Percentiles rank a stretch among this genome's conserved stretches.
Evolutionary conservation across 2,113 vertebrate genomes (phyloP).

Genomic region (Lamprologus lemairii): DNA sequence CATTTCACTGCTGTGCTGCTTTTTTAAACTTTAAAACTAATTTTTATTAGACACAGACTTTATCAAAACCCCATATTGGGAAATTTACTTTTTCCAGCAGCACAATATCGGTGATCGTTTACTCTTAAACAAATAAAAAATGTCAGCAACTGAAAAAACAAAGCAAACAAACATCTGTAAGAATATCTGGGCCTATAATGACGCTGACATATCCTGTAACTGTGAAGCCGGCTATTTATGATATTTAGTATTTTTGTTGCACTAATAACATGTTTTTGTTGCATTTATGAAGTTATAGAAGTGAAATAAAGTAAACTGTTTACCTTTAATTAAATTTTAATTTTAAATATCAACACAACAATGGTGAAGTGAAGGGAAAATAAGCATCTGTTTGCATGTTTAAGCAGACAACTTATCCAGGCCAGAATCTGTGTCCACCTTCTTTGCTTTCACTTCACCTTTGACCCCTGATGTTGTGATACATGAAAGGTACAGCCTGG

Average conservation of each 20-base stretch:
- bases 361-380: not conserved
- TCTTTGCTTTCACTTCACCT: not conserved
- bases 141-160: not conserved
- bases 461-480: not conserved
- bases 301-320: not conserved
- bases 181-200: not conserved
- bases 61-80: not conserved
- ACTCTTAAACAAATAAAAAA: rapidly evolving
- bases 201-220: not conserved
- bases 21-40: not conserved
- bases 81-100: not conserved
- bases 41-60: not conserved
- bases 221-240: not conserved
- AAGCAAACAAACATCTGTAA: not conserved
- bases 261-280: not conserved
- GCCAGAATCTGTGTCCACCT: not conserved
- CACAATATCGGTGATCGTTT: not conserved
- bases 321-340: not conserved
- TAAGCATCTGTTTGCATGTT: not conserved
- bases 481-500: not conserved
- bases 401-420: not conserved
- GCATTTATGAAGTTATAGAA: not conserved
- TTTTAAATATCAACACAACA: not conserved
- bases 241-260: not conserved
- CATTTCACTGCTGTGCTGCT: not conserved